phyloP scores from a whole-genome alignment of 2,888 invertebrate genomes.

The Griposia aprilina region DNA sequence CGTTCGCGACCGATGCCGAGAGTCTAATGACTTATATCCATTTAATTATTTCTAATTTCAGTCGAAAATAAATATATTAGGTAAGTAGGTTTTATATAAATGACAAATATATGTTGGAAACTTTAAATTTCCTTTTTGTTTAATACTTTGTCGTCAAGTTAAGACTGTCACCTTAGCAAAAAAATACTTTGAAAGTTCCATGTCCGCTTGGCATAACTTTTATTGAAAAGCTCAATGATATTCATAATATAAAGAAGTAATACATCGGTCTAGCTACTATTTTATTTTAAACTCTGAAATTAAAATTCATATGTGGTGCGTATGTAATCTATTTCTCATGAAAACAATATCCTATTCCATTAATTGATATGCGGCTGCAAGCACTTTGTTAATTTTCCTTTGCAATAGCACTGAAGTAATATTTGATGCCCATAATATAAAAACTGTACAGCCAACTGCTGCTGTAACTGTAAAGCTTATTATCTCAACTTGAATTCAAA shows the following conservation, averaged over 20 bases:
- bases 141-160: not conserved
- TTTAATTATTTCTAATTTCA: not conserved
- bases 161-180: not conserved
- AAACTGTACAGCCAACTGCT: not conserved
- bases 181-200: not conserved
- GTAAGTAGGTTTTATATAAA: not conserved
- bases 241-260: not conserved
- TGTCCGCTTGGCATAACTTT: not conserved
- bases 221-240: not conserved
- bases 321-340: not conserved
- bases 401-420: not conserved
- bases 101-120: not conserved
- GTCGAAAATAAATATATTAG: not conserved
- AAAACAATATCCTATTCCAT: not conserved
- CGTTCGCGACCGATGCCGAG: too few species aligned
- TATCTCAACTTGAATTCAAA: too few species aligned
- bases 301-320: not conserved
- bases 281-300: not conserved
- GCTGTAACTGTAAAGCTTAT: too few species aligned
- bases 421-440: not conserved
- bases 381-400: not conserved
- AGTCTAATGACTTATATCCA: not conserved
- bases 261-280: not conserved
- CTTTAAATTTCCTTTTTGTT: not conserved
- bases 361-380: not conserved